Base-by-base conservation (phyloP, 2,797 vertebrate genomes). In the Streptopelia turtur region DNA sequence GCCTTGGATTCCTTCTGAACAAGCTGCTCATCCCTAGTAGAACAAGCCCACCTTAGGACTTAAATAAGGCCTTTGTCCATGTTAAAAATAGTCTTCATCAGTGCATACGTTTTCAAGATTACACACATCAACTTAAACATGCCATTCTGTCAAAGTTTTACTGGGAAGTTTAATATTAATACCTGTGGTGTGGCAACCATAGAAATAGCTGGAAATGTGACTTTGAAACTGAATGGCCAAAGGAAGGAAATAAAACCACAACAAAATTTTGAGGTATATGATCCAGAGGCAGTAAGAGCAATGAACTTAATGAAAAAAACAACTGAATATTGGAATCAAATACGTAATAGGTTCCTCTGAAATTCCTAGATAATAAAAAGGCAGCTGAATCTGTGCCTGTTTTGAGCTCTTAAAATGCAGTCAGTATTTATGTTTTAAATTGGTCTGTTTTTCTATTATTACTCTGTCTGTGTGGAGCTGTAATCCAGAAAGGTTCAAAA, bases 211-310 rank as follows among this genome's bases (percentile, higher is more conserved):
- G 76, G 56, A 86, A 79, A 95, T 88, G 31, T 81, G 71, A 83
- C 52, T 86, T 49, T 64, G 78, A 90, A 90, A 94, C 33, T 61
- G 28, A 79, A 86, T 15, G 35, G 30, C 10, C 50, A 77, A 64
- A 86, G 30, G 72, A 95, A 78, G 74, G 65, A 94, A 94, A 90
- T 60, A 80, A 92, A 87, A 80, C n/a, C 79, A 83, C 57, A 39
- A 77, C 30, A 83, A 83, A 87, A 87, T 77, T 84, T 56, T 52
- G 45, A 83, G 43, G 9, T 87, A 59, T 64, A 83, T 57, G 52
- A 88, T 84, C 53, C 68, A 82, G 66, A 83, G 39, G 20, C 39
- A 69, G 41, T 71, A 84, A 80, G 21, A 85, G 30, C 30, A 89
- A 63, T 31, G 25, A 92, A 89, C 3, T 28, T 79, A 50, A 75